Evolutionary conservation across 2,888 invertebrate genomes (phyloP), one percentile per base, ranked within the genome.

Genomic region (Ectemnius cavifrons): DNA sequence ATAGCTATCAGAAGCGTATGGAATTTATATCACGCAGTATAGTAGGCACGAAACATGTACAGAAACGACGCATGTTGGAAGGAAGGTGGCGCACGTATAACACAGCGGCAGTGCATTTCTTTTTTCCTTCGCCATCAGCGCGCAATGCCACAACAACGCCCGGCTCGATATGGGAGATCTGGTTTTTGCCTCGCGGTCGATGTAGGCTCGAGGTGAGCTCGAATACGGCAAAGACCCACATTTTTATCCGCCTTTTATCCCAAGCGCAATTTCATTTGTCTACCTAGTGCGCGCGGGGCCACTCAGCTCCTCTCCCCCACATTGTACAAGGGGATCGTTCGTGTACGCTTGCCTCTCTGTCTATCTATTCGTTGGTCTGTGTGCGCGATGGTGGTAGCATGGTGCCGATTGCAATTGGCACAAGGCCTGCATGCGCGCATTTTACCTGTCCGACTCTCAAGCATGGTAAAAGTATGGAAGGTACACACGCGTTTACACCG

Each of bases 371-470:
- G 4, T 1, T 11, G 0, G 37, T 11, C 37, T 37, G 37, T 37
- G 8, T 37, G 37, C 37, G 2, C 37, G 37, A 74, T 66, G 70
- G 74, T 79, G 75, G 80, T 74, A 73, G 73, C 69, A 37, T 6
- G 63, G 67, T 72, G 67, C 76, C 82, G 81, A 84, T 84, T 73
- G 87, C 80, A 87, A 88, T 86, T 85, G 84, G 86, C 86, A 87
- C 88, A 88, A 87, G 87, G 88, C 85, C 87, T 14, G n/a, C 52
- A 80, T 76, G 67, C 65, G 77, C 69, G 73, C 79, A 78, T 78
- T 79, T 83, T 80, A 79, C 78, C 67, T 77, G 37, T 4, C 37
- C 37, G 37, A 67, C 78, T 81, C 80, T 76, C 81, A 77, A 72
- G 77, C 75, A 81, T 71, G 85, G 85, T 84, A 84, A 85, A 85